Base-by-base conservation (phyloP, 2,888 invertebrate genomes). In the Azorinus chamasolen region DNA sequence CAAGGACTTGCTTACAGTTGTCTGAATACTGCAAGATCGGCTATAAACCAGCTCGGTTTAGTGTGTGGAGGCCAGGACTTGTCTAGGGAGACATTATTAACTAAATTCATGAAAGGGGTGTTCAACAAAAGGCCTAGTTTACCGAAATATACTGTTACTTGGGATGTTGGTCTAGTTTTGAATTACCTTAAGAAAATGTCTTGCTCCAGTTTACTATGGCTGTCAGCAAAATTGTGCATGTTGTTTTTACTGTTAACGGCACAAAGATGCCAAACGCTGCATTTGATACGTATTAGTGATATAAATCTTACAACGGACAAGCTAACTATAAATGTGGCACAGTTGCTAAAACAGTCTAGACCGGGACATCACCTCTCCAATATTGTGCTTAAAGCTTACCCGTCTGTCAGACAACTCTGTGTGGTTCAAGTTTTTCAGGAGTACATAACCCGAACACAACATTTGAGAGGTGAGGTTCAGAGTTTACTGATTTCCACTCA, bases 1-100 rank as follows among this genome's bases (percentile, higher is more conserved):
- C 0, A 25, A 16, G 46, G 59, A 22, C 1, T 39, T 8, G 6
- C 32, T 14, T 65, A 72, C 27, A 53, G 59, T 65, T 53, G 45
- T 0, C n/a, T 65, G 8, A 32, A 20, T 8, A 65, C 8, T 4
- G 32, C 32, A 4, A 32, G 32, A 32, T 32, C 32, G 32, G 32
- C 32, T 32, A 10, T 32, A 4, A 72, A 50, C 45, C 14, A 41
- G 1, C 48, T 72, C 25, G n/a, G 58, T 18, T 53, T 14, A n/a
- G 53, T 65, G 2, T 72, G 65, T 18, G 3, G 6, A 2, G 53
- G 22, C 5, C 4, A 27, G 16, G 18, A 53, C 18, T 53, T 53
- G 12, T 8, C 27, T 2, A 12, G 16, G 27, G 5, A n/a, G 27
- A 8, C 32, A 27, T 2, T 53, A 2, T 2, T 53, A 4, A 25